Evolutionary conservation across 2,113 vertebrate genomes (phyloP), one percentile per base, ranked within the genome.

Genomic region (Serinus canaria): DNA sequence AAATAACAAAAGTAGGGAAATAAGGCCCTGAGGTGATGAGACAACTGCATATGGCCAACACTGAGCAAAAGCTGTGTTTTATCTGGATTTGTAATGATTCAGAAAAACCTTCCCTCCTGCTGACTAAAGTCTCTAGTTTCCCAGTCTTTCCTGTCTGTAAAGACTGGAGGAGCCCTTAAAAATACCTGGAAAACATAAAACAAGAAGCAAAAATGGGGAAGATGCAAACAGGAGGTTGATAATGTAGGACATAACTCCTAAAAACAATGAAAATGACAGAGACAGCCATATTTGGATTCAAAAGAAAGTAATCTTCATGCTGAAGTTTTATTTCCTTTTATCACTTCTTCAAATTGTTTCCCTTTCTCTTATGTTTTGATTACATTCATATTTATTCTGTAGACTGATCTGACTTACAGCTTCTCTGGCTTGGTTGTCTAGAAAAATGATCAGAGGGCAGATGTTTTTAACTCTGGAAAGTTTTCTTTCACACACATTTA

Each of bases 401-500:
- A 77, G 63, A 66, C 43, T 73, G 30, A 49, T 79, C 47, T 64
- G 79, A 43, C n/a, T 68, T 53, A 25, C 0, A 93, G 15, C 30
- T 79, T 89, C 70, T 89, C 56, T 84, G 55, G 25, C 27, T 84
- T 82, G 55, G 60, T 87, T 92, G 37, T 85, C 62, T 77, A 80
- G 55, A 92, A 88, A 56, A 63, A 94, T 23, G 43, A 94, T 91
- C 37, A 90, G 94, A 95, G 52, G 59, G 24, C 33, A 93, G 47
- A 74, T 78, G 78, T 90, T 92, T 94, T 77, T 83, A 77, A 80
- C 80, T 79, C 67, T 52, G 62, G 23, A 83, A 96, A 82, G 77
- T 96, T 96, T 90, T 68, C 49, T 89, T 97, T 93, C 82, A 70
- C 75, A 58, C 18, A 81, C 68, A 80, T 87, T 76, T 87, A 77